Evolutionary conservation across 1,140 invertebrate genomes (phyloP), one percentile per base, ranked within the genome.

Genomic region (Drosophila sulfurigaster): DNA sequence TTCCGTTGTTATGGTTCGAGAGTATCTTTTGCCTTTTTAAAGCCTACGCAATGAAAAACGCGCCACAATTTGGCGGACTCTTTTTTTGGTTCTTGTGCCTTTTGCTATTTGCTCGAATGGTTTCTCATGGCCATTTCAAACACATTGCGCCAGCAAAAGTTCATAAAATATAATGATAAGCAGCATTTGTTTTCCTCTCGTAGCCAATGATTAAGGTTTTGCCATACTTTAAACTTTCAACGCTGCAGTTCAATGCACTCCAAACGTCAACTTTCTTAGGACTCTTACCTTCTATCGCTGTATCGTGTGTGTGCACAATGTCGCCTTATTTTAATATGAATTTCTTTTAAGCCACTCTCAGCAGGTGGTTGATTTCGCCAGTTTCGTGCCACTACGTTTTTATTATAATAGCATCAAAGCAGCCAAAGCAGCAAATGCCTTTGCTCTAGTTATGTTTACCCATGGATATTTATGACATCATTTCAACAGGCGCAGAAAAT

Each of bases 151-250:
- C 58, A 48, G 15, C 5, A 20, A 56, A 73, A 73, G 72, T 80
- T 87, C 80, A 88, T 87, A 82, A 88, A 87, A 87, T 78, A 75
- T 83, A 87, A 87, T 87, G 83, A 87, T 88, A 88, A 77, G 77
- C 83, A 75, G 82, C 66, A 88, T 88, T 83, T 83, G 66, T 54
- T 71, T 59, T 16, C 25, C 5, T 7, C 7, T 7, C 13, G 46
- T 41, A 35, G 71, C 25, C 48, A 66, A 54, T 69, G 65, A 49
- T 48, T 52, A 35, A 75, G 20, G 28, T 51, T 41, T n/a, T 45
- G 35, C 25, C 59, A 49, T 52, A 74, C 38, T 43, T 68, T 79
- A 25, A 43, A 63, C 32, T 48, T 54, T 28, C 56, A 5, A 25
- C 56, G 54, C 54, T 69, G 35, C n/a, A 28, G 83, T 83, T 87